Percentiles rank a stretch among this genome's conserved stretches.
Evolutionary conservation across 2,113 vertebrate genomes (phyloP).

Genomic region (Pterocles gutturalis): DNA sequence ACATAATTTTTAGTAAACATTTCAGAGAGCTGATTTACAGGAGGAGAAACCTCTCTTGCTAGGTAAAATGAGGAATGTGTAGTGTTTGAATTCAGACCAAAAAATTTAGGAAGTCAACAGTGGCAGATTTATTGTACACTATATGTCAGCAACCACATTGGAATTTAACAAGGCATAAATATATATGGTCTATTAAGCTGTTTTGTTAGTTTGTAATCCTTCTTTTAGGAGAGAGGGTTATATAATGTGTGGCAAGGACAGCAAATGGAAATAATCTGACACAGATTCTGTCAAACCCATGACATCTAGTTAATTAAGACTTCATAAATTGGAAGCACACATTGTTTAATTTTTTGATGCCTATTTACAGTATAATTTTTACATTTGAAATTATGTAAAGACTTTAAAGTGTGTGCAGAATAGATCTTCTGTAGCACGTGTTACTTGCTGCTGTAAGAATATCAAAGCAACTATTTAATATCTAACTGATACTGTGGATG

Average conservation of each 20-base stretch:
- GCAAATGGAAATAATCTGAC: not conserved
- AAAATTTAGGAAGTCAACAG: not conserved
- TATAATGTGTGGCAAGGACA: not conserved
- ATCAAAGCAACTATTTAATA: not conserved
- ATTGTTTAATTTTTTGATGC: not conserved
- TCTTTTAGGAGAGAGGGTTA: not conserved
- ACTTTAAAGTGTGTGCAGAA: not conserved
- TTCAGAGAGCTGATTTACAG: not conserved
- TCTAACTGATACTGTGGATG: not conserved
- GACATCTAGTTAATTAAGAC: not conserved
- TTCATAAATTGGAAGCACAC: not conserved
- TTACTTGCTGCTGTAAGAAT: not conserved
- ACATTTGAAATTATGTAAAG: not conserved
- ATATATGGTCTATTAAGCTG: not conserved
- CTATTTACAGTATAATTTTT: not conserved
- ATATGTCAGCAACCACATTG: accelerated
- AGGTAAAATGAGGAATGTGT: not conserved
- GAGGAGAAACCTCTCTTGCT: not conserved
- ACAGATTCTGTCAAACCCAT: not conserved
- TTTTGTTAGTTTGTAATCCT: not conserved
- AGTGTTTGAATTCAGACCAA: not conserved
- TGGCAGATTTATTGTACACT: not conserved
- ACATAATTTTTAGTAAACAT: not conserved
- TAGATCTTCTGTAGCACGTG: not conserved
- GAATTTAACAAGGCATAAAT: not conserved